phyloP scores from a whole-genome alignment of 2,113 vertebrate species.

The Triplophysa siluroides region DNA sequence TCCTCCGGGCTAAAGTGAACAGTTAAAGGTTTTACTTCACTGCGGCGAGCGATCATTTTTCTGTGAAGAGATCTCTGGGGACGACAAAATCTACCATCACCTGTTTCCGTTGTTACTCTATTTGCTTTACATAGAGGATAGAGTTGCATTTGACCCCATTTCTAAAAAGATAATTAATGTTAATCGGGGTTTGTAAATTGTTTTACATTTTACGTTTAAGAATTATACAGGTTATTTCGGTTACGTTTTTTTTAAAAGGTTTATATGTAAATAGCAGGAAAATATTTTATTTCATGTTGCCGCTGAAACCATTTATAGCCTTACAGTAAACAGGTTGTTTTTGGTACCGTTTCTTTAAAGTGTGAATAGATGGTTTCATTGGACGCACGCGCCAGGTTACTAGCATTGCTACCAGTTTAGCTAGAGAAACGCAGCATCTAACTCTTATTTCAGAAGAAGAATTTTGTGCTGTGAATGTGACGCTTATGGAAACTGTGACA shows the following conservation, averaged over 20 bases:
- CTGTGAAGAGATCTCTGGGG: conserved; percentile 28
- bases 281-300: no score
- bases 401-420: no score
- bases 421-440: no score
- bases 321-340: not conserved
- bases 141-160: conserved; percentile 31
- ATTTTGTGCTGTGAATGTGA: conserved; percentile 11
- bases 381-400: no score
- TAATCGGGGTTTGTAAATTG: no score
- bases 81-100: not conserved
- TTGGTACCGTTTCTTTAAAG: not conserved
- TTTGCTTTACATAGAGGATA: conserved; percentile 16
- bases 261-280: no score
- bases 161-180: conserved; percentile 6
- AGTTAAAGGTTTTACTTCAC: conserved; percentile 5
- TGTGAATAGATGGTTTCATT: no score
- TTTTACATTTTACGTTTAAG: no score
- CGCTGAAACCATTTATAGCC: no score
- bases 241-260: no score
- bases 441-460: not conserved
- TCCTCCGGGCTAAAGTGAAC: not conserved
- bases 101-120: not conserved
- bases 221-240: no score
- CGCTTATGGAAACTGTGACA: conserved; percentile 6
- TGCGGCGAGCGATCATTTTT: conserved; percentile 11